Base-by-base conservation (phyloP, 1,140 invertebrate species). In the Dryas iulia region DNA sequence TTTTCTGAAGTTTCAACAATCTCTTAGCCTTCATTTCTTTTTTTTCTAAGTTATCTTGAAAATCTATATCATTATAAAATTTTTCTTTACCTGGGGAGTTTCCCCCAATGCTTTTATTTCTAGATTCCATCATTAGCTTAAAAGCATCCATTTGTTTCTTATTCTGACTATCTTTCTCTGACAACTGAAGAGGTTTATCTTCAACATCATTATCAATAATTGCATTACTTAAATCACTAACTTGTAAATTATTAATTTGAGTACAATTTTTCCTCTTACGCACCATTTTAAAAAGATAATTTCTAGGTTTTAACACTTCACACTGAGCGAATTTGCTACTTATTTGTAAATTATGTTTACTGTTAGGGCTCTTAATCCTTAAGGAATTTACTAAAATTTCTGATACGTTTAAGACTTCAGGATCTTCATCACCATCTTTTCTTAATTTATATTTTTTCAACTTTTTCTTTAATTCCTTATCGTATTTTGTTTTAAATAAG, bases 41-140 rank as follows among this genome's bases (percentile, higher is more conserved):
- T 23, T 86, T 81, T 59, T 86, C 80, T 65, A 65, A 67, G 30
- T 71, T 59, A 62, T 80, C 79, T 71, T 79, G 61, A 25, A 56
- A 30, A 66, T 81, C 74, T 63, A 47, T 28, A 31, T 78, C 69
- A 54, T 80, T 69, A 23, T 68, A 69, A 35, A 25, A 52, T 76
- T 76, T 82, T 57, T 93, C 91, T 81, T 93, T 93, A 0, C 94
- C 94, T 10, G 92, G 92, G 18, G 93, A 93, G 89, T 95, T 95
- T n/a, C 75, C 79, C 12, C 94, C 94, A 69, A 95, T 92, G 33
- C 90, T 91, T 74, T 94, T 94, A 75, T 94, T 93, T 71, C 94
- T 86, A 21, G 93, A 92, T 70, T 93, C 93, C 94, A 95, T 95
- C 85, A 95, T 87, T 31, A 95, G 76, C 72, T 94, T 87, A 82